Base-by-base conservation (phyloP, 2,888 invertebrate genomes). In the Punctoribates punctum region DNA sequence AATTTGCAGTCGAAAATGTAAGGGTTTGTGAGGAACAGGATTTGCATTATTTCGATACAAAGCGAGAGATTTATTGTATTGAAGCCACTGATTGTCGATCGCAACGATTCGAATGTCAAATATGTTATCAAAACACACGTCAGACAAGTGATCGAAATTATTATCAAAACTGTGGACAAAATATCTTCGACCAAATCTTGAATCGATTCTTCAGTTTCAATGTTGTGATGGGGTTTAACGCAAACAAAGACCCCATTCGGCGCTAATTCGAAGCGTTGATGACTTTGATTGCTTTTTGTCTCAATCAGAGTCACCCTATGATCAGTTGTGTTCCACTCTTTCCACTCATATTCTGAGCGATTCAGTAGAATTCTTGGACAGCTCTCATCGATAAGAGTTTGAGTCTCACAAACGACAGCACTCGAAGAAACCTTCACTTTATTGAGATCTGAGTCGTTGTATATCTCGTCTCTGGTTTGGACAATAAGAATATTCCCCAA, bases 31-130 rank as follows among this genome's bases (percentile, higher is more conserved):
- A 84, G 78, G 75, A 83, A 83, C 6, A 82, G 79, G 4, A 83
- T 73, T 77, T 85, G 83, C 57, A 83, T 83, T 0, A 82, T 76
- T 20, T 83, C 80, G 5, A 84, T 78, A 1, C 83, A 81, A 8
- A 82, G 65, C 0, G 83, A 83, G 29, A 85, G 77, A 77, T 83
- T 84, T 79, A 85, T 82, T 0, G 83, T 82, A 77, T 83, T 84
- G 17, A 82, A 80, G 1, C 84, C 84, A 0, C 84, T 84, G 5
- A 84, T 79, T 75, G 84, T 85, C 11, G 29, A 51, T 11, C 84
- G 78, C 27, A 85, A 78, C 74, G 80, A 80, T 11, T 79, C 77
- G 78, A 84, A 83, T 8, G 83, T 70, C 5, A 75, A 51, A 76
- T 84, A 84, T 0, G 84, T 84, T 0, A 83, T 60, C 17, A 84